Percentiles rank a stretch among this genome's conserved stretches.
Conservation (phyloP, 37 sponge, comb jelly and placozoan genomes). For the Axinella damicornis region DNA sequence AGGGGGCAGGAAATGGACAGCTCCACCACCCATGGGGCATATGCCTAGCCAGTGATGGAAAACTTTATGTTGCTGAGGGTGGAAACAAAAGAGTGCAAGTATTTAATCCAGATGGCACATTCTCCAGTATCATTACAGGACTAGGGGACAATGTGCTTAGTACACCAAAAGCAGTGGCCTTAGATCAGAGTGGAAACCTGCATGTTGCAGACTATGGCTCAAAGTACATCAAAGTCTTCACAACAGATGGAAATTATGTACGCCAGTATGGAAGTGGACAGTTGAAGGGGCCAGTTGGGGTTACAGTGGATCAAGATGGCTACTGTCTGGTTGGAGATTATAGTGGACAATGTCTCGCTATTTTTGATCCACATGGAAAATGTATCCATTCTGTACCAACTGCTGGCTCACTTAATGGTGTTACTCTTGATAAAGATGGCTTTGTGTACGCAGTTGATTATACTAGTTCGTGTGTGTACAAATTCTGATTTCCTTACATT, state of each 20-base stretch:
- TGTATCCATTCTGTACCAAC: neutral
- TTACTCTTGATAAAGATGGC: slow-evolving; percentile 27
- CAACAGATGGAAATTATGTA: slow-evolving; percentile 18
- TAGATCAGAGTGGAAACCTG: slow-evolving; percentile 31
- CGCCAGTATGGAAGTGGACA: slow-evolving; percentile 7
- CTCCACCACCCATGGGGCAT: slow-evolving; percentile 35
- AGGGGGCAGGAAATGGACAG: slow-evolving; percentile 40
- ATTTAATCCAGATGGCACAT: slow-evolving; percentile 38
- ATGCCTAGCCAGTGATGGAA: slow-evolving; percentile 23
- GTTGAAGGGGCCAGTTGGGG: slow-evolving; percentile 21
- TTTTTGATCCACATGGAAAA: neutral
- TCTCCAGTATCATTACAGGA: slow-evolving; percentile 9
- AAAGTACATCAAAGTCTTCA: slow-evolving; percentile 30
- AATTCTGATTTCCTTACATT: neutral
- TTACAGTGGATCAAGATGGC: slow-evolving; percentile 41
- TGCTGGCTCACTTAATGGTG: neutral
- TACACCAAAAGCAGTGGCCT: slow-evolving; percentile 35
- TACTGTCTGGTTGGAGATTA: slow-evolving; percentile 4
- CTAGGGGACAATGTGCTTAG: neutral
- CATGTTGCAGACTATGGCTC: slow-evolving; percentile 29
- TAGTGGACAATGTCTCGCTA: neutral
- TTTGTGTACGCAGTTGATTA: slow-evolving; percentile 6
- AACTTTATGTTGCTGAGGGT: slow-evolving; percentile 27
- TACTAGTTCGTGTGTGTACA: neutral
- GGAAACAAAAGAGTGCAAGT: slow-evolving; percentile 35